Conservation (phyloP, 2,113 vertebrate genomes). For the Cynoglossus semilaevis region DNA sequence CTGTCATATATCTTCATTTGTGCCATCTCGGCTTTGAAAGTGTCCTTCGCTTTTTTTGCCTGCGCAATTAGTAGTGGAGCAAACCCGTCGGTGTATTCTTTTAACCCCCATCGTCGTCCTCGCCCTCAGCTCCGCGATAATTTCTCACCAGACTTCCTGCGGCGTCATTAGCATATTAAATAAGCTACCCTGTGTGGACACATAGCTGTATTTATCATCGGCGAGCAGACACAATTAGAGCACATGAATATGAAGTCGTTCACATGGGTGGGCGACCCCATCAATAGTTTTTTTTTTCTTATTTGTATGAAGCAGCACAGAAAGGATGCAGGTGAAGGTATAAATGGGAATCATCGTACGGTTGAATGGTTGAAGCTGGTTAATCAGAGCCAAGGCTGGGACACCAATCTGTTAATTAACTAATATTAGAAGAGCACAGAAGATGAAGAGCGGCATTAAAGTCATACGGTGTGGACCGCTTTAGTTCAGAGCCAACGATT, state of each 20-base stretch:
- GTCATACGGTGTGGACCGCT: conserved; percentile 25
- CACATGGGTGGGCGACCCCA: conserved; percentile 33
- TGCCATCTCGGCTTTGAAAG: conserved; percentile 17
- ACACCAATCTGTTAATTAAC: conserved; percentile 63
- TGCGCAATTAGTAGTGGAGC: conserved; percentile 38
- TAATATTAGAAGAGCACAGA: conserved; percentile 46
- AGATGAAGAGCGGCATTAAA: conserved; percentile 40
- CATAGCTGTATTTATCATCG: conserved; percentile 56
- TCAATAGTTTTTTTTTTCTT: conserved; percentile 47
- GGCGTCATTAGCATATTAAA: conserved; percentile 69
- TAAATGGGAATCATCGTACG: conserved; percentile 48
- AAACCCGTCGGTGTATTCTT: conserved; percentile 23
- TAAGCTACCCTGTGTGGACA: conserved; percentile 41
- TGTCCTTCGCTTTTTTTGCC: conserved; percentile 19
- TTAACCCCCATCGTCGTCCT: conserved; percentile 25
- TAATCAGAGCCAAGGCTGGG: conserved; percentile 60
- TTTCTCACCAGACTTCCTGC: conserved; percentile 50
- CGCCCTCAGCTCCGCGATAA: conserved; percentile 18
- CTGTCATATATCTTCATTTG: conserved; percentile 31
- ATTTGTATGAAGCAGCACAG: conserved; percentile 17
- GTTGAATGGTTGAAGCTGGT: conserved; percentile 44
- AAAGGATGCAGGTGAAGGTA: conserved; percentile 38
- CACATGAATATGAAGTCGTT: conserved; percentile 59
- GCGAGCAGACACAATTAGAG: conserved; percentile 65
- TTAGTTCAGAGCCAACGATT: conserved; percentile 17